These are phyloP conservation scores for Drosophila tripunctata DNA, from an alignment of 2,888 invertebrate species.

Conservation along the genomic window DNA sequence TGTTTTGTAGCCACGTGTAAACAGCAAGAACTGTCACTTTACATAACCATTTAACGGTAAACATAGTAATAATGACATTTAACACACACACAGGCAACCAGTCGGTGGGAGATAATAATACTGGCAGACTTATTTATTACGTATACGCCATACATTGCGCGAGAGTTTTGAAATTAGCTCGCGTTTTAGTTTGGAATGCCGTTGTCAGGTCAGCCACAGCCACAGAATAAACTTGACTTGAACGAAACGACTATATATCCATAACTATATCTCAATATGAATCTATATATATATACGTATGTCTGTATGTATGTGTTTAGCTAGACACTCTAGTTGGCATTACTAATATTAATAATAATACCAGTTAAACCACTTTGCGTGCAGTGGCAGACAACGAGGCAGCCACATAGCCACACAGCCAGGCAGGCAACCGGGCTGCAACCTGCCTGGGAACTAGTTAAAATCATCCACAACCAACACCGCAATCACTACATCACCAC, in stretches of 20 bases:
- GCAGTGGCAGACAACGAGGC: constrained; percentile 70
- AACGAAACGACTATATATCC: constrained; percentile 8
- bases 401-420: constrained; percentile 35
- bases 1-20: constrained; percentile 6
- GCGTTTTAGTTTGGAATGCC: constrained; percentile 32
- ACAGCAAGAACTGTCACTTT: constrained; percentile 22
- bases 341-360: constrained; percentile 69
- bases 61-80: constrained; percentile 16
- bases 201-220: constrained; percentile 42
- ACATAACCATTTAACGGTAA: constrained; percentile 21
- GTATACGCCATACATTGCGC: constrained; percentile 42
- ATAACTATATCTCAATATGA: constrained; percentile 7
- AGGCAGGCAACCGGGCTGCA: constrained; percentile 21
- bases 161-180: constrained; percentile 33
- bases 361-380: constrained; percentile 74
- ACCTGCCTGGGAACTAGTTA: constrained; percentile 56
- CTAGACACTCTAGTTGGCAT: constrained; percentile 41
- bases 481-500: no score
- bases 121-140: constrained; percentile 27
- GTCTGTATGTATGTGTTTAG: constrained; percentile 10
- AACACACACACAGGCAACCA: not conserved
- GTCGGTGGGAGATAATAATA: constrained; percentile 9
- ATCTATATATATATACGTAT: constrained; percentile 10
- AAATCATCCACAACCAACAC: constrained; percentile 15
- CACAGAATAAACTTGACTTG: constrained; percentile 30